A percentile compares a stretch with the other conserved stretches of the same genome.
Evolutionary conservation across 2,797 vertebrate species (phyloP).

Genomic region (Distichodus sexfasciatus): DNA sequence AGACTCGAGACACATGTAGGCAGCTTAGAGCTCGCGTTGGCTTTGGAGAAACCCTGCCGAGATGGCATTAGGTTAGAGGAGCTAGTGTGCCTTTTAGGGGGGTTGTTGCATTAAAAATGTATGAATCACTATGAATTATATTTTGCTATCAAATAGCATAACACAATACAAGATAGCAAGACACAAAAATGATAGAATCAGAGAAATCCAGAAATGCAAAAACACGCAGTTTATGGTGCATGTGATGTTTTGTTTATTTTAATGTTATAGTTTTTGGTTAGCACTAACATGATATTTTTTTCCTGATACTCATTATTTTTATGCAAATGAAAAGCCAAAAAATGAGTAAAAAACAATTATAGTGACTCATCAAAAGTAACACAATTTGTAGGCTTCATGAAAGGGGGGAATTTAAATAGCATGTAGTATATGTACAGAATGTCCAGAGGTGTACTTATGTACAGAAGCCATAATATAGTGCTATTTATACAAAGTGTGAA

Average conservation of each 20-base stretch:
- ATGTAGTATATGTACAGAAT: no score
- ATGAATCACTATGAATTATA: constrained; percentile 22
- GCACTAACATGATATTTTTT: no score
- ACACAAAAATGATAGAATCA: not conserved
- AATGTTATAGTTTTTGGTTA: no score
- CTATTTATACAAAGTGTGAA: no score
- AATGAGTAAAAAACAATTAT: no score
- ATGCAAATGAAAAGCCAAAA: not conserved
- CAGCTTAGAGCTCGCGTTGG: constrained; percentile 39
- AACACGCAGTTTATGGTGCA: not conserved
- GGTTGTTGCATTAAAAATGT: constrained; percentile 12
- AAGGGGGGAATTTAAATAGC: constrained; percentile 18
- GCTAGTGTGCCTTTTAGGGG: constrained; percentile 24
- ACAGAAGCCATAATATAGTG: no score
- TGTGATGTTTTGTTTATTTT: not conserved
- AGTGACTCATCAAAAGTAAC: no score
- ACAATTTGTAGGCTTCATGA: no score
- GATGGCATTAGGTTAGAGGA: constrained; percentile 8
- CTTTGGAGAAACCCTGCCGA: constrained; percentile 52
- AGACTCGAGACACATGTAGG: constrained; percentile 52
- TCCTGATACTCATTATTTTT: no score
- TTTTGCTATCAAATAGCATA: constrained; percentile 10
- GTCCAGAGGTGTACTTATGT: no score
- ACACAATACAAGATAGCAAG: not conserved
- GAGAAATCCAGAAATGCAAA: not conserved